Percentiles rank a stretch among this genome's conserved stretches.
Evolutionary conservation across 2,113 vertebrate genomes (phyloP).

Genomic region (Melanostigma gelatinosum): DNA sequence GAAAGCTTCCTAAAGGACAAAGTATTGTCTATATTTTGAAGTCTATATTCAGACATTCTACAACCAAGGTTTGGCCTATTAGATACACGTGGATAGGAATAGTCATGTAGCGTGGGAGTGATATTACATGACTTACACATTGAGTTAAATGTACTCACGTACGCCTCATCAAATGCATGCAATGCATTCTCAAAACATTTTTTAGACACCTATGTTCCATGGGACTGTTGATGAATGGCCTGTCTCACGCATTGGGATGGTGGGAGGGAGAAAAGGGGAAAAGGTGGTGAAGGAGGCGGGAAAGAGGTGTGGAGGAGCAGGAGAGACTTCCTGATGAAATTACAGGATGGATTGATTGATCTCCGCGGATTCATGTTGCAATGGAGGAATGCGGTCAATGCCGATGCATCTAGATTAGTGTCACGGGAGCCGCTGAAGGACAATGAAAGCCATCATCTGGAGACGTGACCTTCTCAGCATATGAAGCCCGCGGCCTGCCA

Average conservation of each 20-base stretch:
- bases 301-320: constrained; percentile 23
- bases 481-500: constrained; percentile 55
- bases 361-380: constrained; percentile 63
- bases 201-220: constrained; percentile 71
- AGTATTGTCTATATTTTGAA: background rate
- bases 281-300: background rate
- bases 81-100: constrained; percentile 24
- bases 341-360: constrained; percentile 81
- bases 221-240: constrained; percentile 74
- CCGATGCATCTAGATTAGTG: constrained; percentile 82
- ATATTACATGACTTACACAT: constrained; percentile 61
- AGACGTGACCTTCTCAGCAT: constrained; percentile 79
- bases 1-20: background rate
- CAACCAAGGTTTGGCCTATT: constrained; percentile 34
- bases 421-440: constrained; percentile 80
- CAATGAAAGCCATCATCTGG: constrained; percentile 70
- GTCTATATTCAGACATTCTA: background rate
- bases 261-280: constrained; percentile 18
- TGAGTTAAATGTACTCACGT: constrained; percentile 64
- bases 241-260: constrained; percentile 35
- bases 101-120: constrained; percentile 30
- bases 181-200: constrained; percentile 68
- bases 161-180: constrained; percentile 44
- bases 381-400: constrained; percentile 72
- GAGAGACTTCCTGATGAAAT: constrained; percentile 77